Base-by-base conservation (phyloP, 2,113 vertebrate species). In the Pterocles gutturalis region DNA sequence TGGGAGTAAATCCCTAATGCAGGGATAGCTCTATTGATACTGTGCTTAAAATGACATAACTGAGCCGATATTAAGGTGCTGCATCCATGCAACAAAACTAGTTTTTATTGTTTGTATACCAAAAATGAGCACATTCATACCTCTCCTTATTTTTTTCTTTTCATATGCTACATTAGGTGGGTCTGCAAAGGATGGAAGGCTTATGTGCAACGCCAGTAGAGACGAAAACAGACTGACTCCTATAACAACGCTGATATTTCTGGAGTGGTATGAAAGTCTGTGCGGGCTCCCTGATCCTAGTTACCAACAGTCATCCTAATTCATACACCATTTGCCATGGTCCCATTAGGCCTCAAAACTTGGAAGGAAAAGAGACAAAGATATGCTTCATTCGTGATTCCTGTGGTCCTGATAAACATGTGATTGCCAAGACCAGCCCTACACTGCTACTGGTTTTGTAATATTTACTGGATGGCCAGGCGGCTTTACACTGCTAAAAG, bases 381-480 rank as follows among this genome's bases (percentile, higher is more conserved):
- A 28, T 3, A 20, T 0, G 7, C 25, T 51, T 20, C 5, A 2
- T 17, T 34, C 0, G 0, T 66, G 38, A 67, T n/a, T 70, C 46
- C 51, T 1, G 2, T 20, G 38, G 17, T 21, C 72, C 45, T 45
- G 78, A 85, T 80, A 43, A 88, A 26, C 19, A 58, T 3, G 8
- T 3, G 55, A 72, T 3, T 38, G 54, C 12, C 75, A 60, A 49
- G 58, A 25, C n/a, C 1, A 72, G 38, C 57, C 45, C 34, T 4
- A 4, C 3, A 18, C 17, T 34, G 10, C 5, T 24, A 6, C 26
- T 64, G 11, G 1, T 26, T 41, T 72, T 57, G 25, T 5, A 43
- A 16, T 4, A 38, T 46, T 93, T 77, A 38, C 67, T 77, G 64
- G n/a, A 19, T 60, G 58, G 71, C 51, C 93, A 91, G 22, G 28